phyloP scores from a whole-genome alignment of 2,113 vertebrate genomes.

The Eretmochelys imbricata region DNA sequence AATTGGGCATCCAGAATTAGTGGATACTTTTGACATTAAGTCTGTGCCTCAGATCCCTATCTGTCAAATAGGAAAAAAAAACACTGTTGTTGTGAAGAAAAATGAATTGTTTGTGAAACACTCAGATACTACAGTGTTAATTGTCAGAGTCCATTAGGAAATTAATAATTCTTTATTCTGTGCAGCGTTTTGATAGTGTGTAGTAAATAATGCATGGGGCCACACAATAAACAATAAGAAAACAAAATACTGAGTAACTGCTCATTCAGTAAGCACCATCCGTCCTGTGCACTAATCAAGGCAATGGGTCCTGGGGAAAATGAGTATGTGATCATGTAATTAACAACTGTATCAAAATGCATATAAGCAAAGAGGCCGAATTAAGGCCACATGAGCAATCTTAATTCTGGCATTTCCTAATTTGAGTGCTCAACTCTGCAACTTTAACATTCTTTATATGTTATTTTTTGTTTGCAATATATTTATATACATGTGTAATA shows the following conservation, averaged over 20 bases:
- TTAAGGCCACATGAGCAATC: not conserved
- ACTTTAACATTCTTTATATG: not conserved
- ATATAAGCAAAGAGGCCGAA: not conserved
- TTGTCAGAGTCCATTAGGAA: not conserved
- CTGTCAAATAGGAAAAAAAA: not conserved
- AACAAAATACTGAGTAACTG: no score
- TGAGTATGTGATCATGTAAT: not conserved
- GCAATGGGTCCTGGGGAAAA: not conserved
- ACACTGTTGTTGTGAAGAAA: not conserved
- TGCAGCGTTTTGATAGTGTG: not conserved
- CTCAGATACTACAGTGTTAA: not conserved
- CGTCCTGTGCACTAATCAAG: not conserved
- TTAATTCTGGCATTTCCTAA: not conserved
- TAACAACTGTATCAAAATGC: not conserved
- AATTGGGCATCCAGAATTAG: not conserved
- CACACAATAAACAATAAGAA: no score
- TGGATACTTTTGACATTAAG: not conserved
- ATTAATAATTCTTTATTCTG: not conserved
- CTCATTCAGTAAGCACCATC: not conserved
- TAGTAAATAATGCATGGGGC: not conserved
- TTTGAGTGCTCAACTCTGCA: not conserved
- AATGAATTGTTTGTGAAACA: not conserved
- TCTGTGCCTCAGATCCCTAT: not conserved
- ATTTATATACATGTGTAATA: not conserved
- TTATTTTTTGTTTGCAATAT: not conserved